Base-by-base conservation (phyloP, 2,113 vertebrate genomes). In the Chionis minor region DNA sequence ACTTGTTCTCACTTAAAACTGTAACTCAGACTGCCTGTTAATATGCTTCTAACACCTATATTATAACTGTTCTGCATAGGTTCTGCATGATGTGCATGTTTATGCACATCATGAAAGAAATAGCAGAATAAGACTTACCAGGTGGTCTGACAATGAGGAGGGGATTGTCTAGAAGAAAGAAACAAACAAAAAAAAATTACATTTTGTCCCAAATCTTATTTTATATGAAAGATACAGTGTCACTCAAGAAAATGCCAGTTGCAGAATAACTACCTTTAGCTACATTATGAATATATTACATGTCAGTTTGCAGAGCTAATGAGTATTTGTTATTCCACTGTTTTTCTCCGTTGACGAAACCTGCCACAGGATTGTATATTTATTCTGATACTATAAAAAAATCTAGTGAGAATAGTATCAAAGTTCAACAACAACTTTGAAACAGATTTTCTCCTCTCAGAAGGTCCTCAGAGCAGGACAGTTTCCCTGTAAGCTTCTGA, bases 61-160 rank as follows among this genome's bases (percentile, higher is more conserved):
- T 10, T 72, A 14, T 44, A 67, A 56, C 45, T 55, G 10, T 33
- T 91, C 84, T 81, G 22, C 62, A 83, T 15, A 75, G 28, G 9
- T 16, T 85, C 81, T 86, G 71, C 11, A 14, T 21, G 65, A 6
- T 30, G 38, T 38, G 38, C 38, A 38, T 38, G 38, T 38, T 38
- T 38, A 38, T 38, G 38, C 38, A 38, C 38, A 38, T 90, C 4
- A 45, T 59, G 10, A 93, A 88, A 72, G 73, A 55, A 92, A 77
- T 3, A 91, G 77, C 8, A 66, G 33, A 66, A 14, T 55, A 51
- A 84, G 35, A 97, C 98, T 98, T 98, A 99, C 99, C 99, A 97
- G 99, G 99, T 58, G 99, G 99, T 96, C 99, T 99, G 92, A 99
- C 99, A 56, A 99, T 98, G 42, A 99, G 98, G 56, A 98, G 95